Evolutionary conservation across 1,140 invertebrate genomes (phyloP), one percentile per base, ranked within the genome.

Genomic region (Vanessa tameamea): DNA sequence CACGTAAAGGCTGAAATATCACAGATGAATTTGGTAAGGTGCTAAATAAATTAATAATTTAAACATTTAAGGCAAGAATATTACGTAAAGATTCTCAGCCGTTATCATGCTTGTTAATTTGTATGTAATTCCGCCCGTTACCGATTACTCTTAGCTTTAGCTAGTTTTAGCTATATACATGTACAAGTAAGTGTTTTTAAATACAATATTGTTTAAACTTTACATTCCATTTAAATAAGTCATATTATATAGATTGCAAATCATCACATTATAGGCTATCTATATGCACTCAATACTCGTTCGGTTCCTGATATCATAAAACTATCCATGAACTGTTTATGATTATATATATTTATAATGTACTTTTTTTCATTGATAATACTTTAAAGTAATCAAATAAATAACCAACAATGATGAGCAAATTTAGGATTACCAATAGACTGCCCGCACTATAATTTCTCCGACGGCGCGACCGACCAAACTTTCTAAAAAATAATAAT

Each of bases 1-100:
- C 88, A 88, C 84, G 77, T 87, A 89, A 92, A 92, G 89, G 89
- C 89, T 92, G 90, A 92, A 87, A 86, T 85, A 88, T 88, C 86
- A 90, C 88, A 89, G 86, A 89, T 81, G 82, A 91, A 88, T 91
- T 88, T 91, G 89, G 90, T 91, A 89, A 90, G 90, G 90, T 92
- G 90, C 90, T 92, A 92, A 88, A 86, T 90, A 89, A 85, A 82
- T 72, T 85, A 86, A 78, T 86, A 86, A 79, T 85, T 84, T 85
- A 84, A 81, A 82, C 78, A 81, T 78, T 78, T 87, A 87, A 86
- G 83, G 79, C 81, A 82, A 81, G 84, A 78, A 81, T 72, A 82
- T 83, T 79, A 82, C 76, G 73, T 64, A 69, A 82, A 82, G 78
- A 81, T 85, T 83, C 79, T 84, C 81, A 79, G 79, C 84, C 86